Evolutionary conservation across 35 echinoderm and acorn worm genomes (phyloP).

Genomic region (Strongylocentrotus purpuratus): DNA sequence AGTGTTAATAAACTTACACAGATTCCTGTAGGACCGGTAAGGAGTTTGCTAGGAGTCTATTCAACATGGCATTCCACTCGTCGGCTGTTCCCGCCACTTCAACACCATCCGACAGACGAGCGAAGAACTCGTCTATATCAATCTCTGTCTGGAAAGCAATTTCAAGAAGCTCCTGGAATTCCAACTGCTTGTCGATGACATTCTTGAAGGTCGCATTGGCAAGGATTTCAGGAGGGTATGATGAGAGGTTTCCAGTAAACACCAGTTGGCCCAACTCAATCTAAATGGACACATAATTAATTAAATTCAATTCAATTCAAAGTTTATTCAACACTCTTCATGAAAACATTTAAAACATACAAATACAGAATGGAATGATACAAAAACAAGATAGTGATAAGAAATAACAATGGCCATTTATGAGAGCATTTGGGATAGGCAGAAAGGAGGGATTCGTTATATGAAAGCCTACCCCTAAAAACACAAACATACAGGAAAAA

Average conservation of each 20-base stretch:
- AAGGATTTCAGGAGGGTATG: neutral
- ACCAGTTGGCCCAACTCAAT: neutral
- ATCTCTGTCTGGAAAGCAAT: neutral
- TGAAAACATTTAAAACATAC: too few relatives aligned
- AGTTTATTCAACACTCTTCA: too few relatives aligned
- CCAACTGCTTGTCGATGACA: neutral
- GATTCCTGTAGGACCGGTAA: neutral
- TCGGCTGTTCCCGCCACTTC: slow-evolving; percentile 3
- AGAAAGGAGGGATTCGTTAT: too few relatives aligned
- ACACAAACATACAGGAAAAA: too few relatives aligned
- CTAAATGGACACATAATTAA: too few relatives aligned
- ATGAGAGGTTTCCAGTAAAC: neutral
- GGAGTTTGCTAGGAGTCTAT: neutral
- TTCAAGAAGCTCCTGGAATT: neutral
- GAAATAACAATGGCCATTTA: too few relatives aligned
- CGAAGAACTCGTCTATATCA: neutral
- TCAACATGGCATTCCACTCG: slow-evolving; percentile 53
- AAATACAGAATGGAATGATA: too few relatives aligned
- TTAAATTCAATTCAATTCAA: too few relatives aligned
- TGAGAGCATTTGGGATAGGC: too few relatives aligned
- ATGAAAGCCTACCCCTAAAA: too few relatives aligned
- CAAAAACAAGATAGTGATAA: too few relatives aligned
- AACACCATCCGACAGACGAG: neutral
- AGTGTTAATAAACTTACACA: neutral
- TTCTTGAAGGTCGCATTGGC: neutral